Evolutionary conservation across 2,888 invertebrate genomes (phyloP), one percentile per base, ranked within the genome.

Genomic region (Rotaria socialis): DNA sequence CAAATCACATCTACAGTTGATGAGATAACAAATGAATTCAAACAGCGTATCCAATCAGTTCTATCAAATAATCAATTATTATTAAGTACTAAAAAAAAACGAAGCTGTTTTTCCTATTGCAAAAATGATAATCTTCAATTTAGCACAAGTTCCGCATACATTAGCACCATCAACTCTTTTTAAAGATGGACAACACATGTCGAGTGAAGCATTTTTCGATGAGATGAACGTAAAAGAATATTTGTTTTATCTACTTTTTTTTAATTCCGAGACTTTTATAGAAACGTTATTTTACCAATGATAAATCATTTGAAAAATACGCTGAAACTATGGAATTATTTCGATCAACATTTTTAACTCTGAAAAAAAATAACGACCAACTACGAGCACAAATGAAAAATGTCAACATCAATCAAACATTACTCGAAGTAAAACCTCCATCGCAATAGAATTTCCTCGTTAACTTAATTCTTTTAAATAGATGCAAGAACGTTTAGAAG

Each of bases 211-310:
- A n/a, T 80, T 80, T n/a, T 80, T 80, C n/a, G 47, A 80, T 47
- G 80, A 80, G n/a, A 80, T 80, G 80, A 47, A 80, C 10, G 80
- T 80, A 80, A 6, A n/a, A 19, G 7, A 6, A 67, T 19, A 19
- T 19, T 75, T 24, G 6, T 75, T 35, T 35, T 35, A 35, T 35
- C 35, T 35, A 35, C 35, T 35, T 35, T 35, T 35, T 35, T 35
- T n/a, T 27, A n/a, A 27, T 75, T 16, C 47, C 19, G 19, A 27
- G 19, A 6, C 0, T n/a, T 24, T 1, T 75, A 22, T 80, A 80
- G 80, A 80, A 80, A 80, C 80, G 80, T 47, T 80, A 80, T 80
- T 80, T 80, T 80, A 80, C 43, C 24, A 47, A 80, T 80, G 80
- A 80, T 47, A 47, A 43, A 80, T 80, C 80, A 24, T 80, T 47